These are phyloP conservation scores for Dicranocentrus wangi DNA, from an alignment of 2,888 invertebrate species.

Conservation along the genomic window DNA sequence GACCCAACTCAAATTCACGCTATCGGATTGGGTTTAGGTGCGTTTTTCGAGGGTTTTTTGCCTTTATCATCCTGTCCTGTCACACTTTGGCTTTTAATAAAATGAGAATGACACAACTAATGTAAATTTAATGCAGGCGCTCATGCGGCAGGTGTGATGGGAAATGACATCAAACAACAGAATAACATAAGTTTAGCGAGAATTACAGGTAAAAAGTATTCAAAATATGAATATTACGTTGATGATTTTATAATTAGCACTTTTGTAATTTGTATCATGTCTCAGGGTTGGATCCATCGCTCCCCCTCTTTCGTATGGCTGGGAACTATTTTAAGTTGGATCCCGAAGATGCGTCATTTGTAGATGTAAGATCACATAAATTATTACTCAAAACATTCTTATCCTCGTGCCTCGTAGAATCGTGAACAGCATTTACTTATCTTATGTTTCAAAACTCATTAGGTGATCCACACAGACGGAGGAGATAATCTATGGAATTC, in stretches of 20 bases:
- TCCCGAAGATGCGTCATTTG: constrained; percentile 57
- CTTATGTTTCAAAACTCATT: neutral
- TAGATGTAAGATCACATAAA: constrained; percentile 48
- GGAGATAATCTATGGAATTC: constrained; percentile 67
- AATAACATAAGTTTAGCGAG: constrained; percentile 46
- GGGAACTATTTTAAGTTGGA: constrained; percentile 62
- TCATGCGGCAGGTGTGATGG: constrained; percentile 72
- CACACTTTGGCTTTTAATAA: no score
- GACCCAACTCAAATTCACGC: constrained; percentile 67
- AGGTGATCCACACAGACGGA: constrained; percentile 56
- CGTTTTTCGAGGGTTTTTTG: constrained; percentile 4
- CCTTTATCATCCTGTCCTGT: no score
- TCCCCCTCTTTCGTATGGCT: constrained; percentile 66
- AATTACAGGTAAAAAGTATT: constrained; percentile 66
- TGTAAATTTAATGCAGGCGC: no score
- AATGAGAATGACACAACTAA: no score
- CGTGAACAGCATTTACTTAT: neutral
- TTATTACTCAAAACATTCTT: neutral
- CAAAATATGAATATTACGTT: neutral
- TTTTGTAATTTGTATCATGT: neutral
- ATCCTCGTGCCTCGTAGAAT: neutral
- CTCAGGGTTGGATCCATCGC: constrained; percentile 66
- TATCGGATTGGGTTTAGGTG: constrained; percentile 73
- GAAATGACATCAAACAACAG: constrained; percentile 60
- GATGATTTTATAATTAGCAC: neutral